Conservation (phyloP, 92 coral and sea anemone genomes). For the Heteractis magnifica region DNA sequence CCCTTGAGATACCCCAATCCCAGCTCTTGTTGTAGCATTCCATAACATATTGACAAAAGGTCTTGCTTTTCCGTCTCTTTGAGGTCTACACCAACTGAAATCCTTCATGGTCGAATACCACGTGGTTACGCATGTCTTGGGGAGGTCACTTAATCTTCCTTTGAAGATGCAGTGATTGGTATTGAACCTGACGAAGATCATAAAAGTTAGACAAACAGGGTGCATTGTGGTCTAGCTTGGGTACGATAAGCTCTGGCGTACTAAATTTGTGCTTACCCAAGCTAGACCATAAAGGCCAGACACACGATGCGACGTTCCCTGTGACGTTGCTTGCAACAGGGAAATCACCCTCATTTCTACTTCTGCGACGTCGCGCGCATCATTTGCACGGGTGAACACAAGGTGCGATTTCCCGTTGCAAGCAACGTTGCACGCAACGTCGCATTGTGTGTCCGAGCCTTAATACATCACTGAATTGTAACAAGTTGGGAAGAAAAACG, state of each 20-base stretch:
- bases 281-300: no score
- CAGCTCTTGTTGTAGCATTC: conserved; percentile 63
- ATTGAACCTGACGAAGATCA: conserved; percentile 38
- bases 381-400: no score
- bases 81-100: conserved; percentile 71
- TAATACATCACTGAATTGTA: no score
- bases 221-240: neutral
- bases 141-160: conserved; percentile 55
- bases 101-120: conserved; percentile 80
- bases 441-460: no score
- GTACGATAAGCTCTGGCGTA: neutral
- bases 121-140: conserved; percentile 66
- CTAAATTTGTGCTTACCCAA: no score
- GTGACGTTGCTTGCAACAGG: no score
- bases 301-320: no score
- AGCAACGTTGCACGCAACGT: no score
- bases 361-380: no score
- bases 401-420: no score
- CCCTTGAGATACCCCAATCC: conserved; percentile 66
- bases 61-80: conserved; percentile 60
- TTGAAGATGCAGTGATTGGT: conserved; percentile 69
- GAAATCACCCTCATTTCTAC: no score
- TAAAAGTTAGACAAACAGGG: neutral
- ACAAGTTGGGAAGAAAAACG: no score
- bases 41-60: conserved; percentile 86